Base-by-base conservation (phyloP, 2,888 invertebrate genomes). In the Masnerella sp. region DNA sequence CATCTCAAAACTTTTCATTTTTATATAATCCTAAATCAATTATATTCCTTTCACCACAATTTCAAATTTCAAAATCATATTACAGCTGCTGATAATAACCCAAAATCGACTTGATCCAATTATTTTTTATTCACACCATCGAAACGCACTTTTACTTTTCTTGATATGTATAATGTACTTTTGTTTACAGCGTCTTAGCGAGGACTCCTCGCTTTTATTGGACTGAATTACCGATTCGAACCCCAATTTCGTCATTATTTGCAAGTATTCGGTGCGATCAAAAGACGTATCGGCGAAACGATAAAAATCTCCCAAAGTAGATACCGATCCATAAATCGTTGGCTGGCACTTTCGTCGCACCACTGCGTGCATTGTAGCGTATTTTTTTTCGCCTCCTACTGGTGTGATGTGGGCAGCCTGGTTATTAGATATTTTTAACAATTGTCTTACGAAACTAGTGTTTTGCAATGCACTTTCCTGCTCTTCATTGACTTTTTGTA, bases 301-400 rank as follows among this genome's bases (percentile, higher is more conserved):
- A 59, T 68, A 59, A 61, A 69, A 45, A 52, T 52, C 52, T 58
- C 34, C 20, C 17, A 8, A 59, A 59, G 68, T 25, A 61, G 43
- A 69, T 61, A 42, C 51, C 11, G 52, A 58, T 69, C 36, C 59
- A 69, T 69, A 69, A 69, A 74, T 62, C 43, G 56, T 67, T 72
- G 42, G 42, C 40, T 56, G 45, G 67, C 49, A 62, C 42, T 68
- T 73, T 68, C 45, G 58, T 74, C 47, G 62, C 43, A 62, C 52
- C 22, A 38, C 34, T 36, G 34, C 20, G 9, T 47, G 62, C 56
- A 61, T 59, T 61, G 61, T 68, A 52, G 36, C 5, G 49, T 51
- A 64, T 64, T n/a, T 32, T 22, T 70, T 70, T 54, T 62, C 58
- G 49, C 56, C 67, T 67, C 61, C 59, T 61, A 40, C 64, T 49